Conservation (phyloP, 1,140 invertebrate genomes). For the Sinella curviseta region DNA sequence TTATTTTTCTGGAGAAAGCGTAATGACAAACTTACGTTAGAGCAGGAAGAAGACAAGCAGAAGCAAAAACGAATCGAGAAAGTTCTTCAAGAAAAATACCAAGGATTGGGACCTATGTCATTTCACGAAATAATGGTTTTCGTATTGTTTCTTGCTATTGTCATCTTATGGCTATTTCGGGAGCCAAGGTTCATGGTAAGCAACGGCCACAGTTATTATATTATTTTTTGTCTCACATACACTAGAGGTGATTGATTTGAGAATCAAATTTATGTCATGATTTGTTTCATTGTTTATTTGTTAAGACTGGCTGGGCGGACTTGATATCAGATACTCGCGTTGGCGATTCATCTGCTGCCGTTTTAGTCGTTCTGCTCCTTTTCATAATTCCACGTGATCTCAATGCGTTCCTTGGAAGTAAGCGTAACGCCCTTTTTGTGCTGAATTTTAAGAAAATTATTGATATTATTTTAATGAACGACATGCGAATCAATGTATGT, state of each 20-base stretch:
- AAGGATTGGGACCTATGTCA: conserved; percentile 73
- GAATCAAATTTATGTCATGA: background rate
- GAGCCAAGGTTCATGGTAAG: conserved; percentile 77
- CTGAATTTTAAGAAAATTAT: background rate
- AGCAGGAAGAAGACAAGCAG: background rate
- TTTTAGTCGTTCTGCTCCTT: conserved; percentile 73
- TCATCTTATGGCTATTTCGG: conserved; percentile 83
- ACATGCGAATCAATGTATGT: background rate
- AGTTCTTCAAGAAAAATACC: conserved; percentile 68
- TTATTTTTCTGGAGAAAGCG: background rate
- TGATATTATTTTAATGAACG: no score
- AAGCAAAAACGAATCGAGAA: background rate
- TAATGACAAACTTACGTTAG: background rate
- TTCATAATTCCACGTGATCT: conserved; percentile 78
- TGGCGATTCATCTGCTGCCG: conserved; percentile 78
- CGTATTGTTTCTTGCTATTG: conserved; percentile 72
- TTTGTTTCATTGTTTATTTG: background rate
- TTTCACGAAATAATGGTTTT: conserved; percentile 78
- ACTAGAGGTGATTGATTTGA: background rate
- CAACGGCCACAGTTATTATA: no score
- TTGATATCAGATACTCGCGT: conserved; percentile 55
- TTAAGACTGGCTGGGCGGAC: conserved; percentile 29
- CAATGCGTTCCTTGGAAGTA: conserved; percentile 17
- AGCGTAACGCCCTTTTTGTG: background rate
- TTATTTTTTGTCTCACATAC: background rate